These are phyloP conservation scores for Chaetogeoica ovagalla DNA, from an alignment of 2,888 invertebrate species.

Conservation along the genomic window DNA sequence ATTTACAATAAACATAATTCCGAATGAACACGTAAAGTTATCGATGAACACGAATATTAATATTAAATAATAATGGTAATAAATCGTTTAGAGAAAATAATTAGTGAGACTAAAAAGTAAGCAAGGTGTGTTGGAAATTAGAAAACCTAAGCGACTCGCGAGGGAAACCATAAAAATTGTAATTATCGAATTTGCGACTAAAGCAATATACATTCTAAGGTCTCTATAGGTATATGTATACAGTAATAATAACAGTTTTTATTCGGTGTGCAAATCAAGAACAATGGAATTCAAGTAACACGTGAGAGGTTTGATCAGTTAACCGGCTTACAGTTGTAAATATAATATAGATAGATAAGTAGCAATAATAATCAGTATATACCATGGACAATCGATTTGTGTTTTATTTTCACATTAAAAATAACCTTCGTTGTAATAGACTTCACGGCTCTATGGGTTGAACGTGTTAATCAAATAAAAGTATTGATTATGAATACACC, in stretches of 20 bases:
- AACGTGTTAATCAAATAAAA: slow-evolving; percentile 13
- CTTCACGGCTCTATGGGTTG: neutral
- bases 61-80: no score
- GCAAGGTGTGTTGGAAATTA: neutral
- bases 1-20: no score
- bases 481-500: slow-evolving; percentile 12
- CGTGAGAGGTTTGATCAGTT: slow-evolving; percentile 17
- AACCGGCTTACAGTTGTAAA: slow-evolving; percentile 17
- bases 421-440: neutral
- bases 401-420: slow-evolving; percentile 3
- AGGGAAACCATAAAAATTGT: slow-evolving; percentile 1
- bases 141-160: no score
- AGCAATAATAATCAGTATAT: slow-evolving; percentile 14
- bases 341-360: neutral
- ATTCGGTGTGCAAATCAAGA: neutral
- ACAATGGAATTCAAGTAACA: neutral
- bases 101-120: neutral
- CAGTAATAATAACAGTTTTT: slow-evolving; percentile 1
- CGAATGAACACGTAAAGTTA: no score
- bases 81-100: no score
- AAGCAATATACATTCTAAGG: slow-evolving; percentile 11
- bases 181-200: neutral
- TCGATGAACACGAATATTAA: no score
- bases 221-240: neutral
- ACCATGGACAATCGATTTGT: slow-evolving; percentile 31